Evolutionary conservation across 2,888 invertebrate genomes (phyloP).

Genomic region (Odontomyia ornata): DNA sequence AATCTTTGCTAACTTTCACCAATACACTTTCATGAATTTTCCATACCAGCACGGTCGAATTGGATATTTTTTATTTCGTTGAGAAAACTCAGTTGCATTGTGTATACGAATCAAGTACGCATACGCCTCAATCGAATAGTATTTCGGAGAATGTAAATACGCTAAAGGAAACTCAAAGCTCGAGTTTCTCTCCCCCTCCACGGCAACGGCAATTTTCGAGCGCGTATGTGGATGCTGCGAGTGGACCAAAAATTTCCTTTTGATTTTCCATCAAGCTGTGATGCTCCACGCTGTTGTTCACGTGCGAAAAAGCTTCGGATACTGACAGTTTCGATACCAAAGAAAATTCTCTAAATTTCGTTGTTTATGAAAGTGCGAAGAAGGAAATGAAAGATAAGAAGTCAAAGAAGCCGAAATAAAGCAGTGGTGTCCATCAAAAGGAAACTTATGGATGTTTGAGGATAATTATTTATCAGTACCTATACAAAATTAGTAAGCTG

Average conservation of each 20-base stretch:
- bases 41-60: not conserved
- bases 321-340: constrained; percentile 24
- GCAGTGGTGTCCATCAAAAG: constrained; percentile 35
- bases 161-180: constrained; percentile 30
- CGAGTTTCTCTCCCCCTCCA: not conserved
- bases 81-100: constrained; percentile 30
- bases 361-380: not conserved
- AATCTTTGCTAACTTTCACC: constrained; percentile 48
- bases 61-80: not conserved
- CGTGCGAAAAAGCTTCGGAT: constrained; percentile 31
- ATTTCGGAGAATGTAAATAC: constrained; percentile 30
- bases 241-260: constrained; percentile 22
- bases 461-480: too few relatives aligned
- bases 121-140: constrained; percentile 5
- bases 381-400: not conserved
- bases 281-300: constrained; percentile 2
- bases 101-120: constrained; percentile 32
- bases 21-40: constrained; percentile 5
- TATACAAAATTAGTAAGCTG: too few relatives aligned
- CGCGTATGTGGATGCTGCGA: constrained; percentile 39
- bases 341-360: constrained; percentile 16
- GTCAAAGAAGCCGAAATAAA: not conserved
- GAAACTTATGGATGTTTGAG: too few relatives aligned
- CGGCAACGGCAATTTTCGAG: not conserved
- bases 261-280: not conserved